Evolutionary conservation across 2,888 invertebrate genomes (phyloP).

Genomic region (Agrochola circellaris): DNA sequence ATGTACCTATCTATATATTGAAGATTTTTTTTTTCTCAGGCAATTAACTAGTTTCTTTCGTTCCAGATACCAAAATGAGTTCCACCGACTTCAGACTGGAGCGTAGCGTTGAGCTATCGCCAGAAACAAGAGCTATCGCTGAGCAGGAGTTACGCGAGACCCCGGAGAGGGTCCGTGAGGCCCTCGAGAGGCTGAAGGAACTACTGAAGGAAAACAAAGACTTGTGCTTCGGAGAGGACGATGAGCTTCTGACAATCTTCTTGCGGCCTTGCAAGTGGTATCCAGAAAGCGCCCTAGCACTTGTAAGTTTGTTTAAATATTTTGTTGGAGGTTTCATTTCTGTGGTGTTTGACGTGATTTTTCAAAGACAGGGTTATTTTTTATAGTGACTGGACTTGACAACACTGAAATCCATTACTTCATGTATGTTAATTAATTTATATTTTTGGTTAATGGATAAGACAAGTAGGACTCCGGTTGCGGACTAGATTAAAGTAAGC

Average conservation of each 20-base stretch:
- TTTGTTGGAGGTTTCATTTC: not conserved
- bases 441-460: conserved; percentile 17
- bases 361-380: not conserved
- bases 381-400: not conserved
- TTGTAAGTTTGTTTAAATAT: conserved; percentile 90
- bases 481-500: conserved; percentile 1
- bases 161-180: conserved; percentile 92
- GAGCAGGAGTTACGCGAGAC: conserved; percentile 93
- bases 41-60: conserved; percentile 24
- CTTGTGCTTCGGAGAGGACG: conserved; percentile 93
- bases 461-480: conserved; percentile 21
- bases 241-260: conserved; percentile 94
- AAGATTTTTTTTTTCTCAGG: not conserved
- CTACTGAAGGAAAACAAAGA: conserved; percentile 93
- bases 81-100: conserved; percentile 91
- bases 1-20: not conserved
- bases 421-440: conserved; percentile 24
- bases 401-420: not conserved
- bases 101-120: conserved; percentile 89
- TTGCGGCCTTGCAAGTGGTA: conserved; percentile 96
- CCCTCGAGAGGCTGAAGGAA: conserved; percentile 91
- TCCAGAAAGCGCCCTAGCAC: conserved; percentile 94
- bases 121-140: conserved; percentile 91
- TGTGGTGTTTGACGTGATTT: not conserved
- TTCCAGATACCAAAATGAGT: conserved; percentile 81